A percentile compares a stretch with the other conserved stretches of the same genome.
Conservation (phyloP, 2,888 invertebrate species). For the Pyrrhia umbra region DNA sequence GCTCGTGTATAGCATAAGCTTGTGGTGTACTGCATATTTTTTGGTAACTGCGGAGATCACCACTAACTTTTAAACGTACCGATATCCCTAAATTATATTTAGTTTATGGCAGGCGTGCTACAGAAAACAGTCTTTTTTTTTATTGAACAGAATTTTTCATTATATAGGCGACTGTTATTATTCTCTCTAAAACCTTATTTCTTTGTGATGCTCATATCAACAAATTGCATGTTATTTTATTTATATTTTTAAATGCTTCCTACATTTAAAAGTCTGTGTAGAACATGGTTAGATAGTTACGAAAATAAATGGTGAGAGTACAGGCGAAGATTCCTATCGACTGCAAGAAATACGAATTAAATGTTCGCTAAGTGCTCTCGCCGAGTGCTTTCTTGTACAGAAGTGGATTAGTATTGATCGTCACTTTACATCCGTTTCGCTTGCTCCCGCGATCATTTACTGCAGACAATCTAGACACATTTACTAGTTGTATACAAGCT, state of each 20-base stretch:
- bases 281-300: slow-evolving; percentile 14
- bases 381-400: slow-evolving; percentile 27
- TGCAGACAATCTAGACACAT: background rate
- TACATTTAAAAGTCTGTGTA: background rate
- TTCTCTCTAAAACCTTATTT: too few relatives aligned
- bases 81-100: too few relatives aligned
- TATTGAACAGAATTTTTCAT: too few relatives aligned
- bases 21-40: too few relatives aligned
- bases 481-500: too few relatives aligned
- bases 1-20: too few relatives aligned
- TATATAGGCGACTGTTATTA: too few relatives aligned
- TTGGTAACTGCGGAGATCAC: too few relatives aligned
- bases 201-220: too few relatives aligned
- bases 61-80: too few relatives aligned
- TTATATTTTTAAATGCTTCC: background rate
- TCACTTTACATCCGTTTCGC: slow-evolving; percentile 23
- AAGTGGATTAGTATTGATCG: slow-evolving; percentile 44
- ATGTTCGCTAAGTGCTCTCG: slow-evolving; percentile 44
- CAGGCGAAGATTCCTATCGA: slow-evolving; percentile 8
- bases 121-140: too few relatives aligned
- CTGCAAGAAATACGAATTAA: slow-evolving; percentile 33
- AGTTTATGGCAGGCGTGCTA: too few relatives aligned
- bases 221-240: background rate
- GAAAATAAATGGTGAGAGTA: slow-evolving; percentile 25
- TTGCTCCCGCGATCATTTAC: slow-evolving; percentile 15